Evolutionary conservation across 2,113 vertebrate genomes (phyloP).

Genomic region (Copsychus sechellarum): DNA sequence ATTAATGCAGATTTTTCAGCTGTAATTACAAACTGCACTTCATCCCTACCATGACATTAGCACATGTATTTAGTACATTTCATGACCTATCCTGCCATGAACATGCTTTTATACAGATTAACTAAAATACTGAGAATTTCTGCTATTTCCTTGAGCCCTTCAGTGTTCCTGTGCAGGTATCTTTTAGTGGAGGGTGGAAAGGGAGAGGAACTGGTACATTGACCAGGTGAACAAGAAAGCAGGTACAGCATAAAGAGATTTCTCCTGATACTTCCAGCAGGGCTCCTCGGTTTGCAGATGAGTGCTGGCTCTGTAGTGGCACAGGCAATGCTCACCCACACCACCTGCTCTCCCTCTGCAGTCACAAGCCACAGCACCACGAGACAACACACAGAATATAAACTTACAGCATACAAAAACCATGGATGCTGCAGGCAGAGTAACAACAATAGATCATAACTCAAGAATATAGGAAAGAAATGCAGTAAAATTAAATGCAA

Average conservation of each 20-base stretch:
- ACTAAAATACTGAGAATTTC: not conserved
- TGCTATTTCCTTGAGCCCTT: not conserved
- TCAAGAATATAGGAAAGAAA: not conserved
- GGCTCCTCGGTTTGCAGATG: not conserved
- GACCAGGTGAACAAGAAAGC: not conserved
- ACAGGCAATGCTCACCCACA: fast-evolving
- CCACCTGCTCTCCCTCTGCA: not conserved
- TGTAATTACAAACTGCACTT: not conserved
- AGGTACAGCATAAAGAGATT: not conserved
- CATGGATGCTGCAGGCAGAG: not conserved
- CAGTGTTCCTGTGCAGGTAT: not conserved
- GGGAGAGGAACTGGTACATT: not conserved
- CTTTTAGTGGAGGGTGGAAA: not conserved
- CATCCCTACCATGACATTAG: not conserved
- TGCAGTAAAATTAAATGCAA: not conserved
- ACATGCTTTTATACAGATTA: not conserved
- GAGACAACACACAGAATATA: not conserved
- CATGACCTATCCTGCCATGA: not conserved
- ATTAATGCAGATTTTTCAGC: not conserved
- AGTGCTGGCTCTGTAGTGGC: fast-evolving
- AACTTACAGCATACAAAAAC: not conserved
- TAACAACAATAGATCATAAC: not conserved
- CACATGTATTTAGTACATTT: not conserved
- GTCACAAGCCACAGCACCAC: not conserved
- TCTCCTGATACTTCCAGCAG: fast-evolving